Conservation (phyloP, 2,113 vertebrate genomes). For the Aptenodytes forsteri region DNA sequence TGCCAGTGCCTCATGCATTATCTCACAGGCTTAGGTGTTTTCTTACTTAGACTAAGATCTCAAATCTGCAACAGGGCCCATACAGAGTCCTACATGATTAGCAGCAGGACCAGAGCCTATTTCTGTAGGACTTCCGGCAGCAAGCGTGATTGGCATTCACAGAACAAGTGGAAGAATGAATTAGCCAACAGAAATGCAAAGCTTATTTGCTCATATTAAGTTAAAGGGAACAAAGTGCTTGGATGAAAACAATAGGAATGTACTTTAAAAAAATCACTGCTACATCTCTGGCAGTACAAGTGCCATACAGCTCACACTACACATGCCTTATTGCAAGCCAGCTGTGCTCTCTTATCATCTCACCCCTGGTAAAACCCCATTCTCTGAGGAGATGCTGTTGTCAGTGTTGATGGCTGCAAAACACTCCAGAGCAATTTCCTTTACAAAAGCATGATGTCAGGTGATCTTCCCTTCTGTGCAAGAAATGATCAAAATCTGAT, state of each 20-base stretch:
- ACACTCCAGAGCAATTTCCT: background rate
- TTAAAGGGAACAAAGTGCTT: background rate
- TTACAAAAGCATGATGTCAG: background rate
- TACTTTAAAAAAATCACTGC: background rate
- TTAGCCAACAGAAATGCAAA: background rate
- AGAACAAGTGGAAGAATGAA: background rate
- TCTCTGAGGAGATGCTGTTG: background rate
- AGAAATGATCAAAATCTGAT: background rate
- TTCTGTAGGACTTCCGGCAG: background rate
- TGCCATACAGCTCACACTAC: background rate
- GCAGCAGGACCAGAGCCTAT: background rate
- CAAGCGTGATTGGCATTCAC: background rate
- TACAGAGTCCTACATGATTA: background rate
- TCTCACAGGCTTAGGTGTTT: background rate
- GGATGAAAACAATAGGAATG: background rate
- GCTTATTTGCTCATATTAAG: background rate
- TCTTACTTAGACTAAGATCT: background rate
- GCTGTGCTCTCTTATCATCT: background rate
- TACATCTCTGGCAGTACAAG: background rate
- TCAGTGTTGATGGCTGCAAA: background rate
- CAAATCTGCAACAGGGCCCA: background rate
- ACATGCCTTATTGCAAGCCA: background rate
- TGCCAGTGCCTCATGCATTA: background rate
- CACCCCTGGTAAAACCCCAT: background rate
- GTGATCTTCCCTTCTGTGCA: background rate